These are phyloP conservation scores for Callaeas wilsoni DNA, from an alignment of 2,113 vertebrate species.

Conservation along the genomic window DNA sequence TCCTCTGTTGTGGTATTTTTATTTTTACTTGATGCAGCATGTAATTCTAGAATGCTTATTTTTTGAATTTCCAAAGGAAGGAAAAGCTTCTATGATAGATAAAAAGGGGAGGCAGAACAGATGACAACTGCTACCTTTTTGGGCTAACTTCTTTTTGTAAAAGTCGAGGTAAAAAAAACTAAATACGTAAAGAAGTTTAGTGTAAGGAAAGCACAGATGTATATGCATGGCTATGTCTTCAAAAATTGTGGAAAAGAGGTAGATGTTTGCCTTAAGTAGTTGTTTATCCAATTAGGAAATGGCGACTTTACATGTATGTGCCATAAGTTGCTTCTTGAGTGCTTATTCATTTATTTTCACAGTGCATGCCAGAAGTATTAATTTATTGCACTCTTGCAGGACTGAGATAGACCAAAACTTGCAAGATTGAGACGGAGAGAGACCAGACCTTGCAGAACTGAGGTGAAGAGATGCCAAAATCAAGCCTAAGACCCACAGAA, in stretches of 20 bases:
- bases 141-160: neutral
- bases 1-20: neutral
- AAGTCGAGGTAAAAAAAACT: neutral
- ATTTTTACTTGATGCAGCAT: neutral
- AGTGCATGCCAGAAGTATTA: neutral
- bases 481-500: neutral
- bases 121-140: neutral
- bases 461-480: neutral
- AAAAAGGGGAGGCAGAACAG: neutral
- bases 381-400: neutral
- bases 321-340: neutral
- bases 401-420: neutral
- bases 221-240: neutral
- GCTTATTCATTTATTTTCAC: neutral
- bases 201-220: neutral
- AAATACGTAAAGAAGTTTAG: neutral
- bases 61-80: neutral
- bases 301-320: neutral
- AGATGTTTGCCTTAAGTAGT: neutral
- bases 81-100: neutral
- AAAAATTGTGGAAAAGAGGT: neutral
- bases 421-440: neutral
- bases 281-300: neutral
- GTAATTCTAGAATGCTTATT: neutral
- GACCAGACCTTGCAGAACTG: neutral